Evolutionary conservation across 2,888 invertebrate species (phyloP), one percentile per base, ranked within the genome.

Genomic region (Ypsolopha scabrella): DNA sequence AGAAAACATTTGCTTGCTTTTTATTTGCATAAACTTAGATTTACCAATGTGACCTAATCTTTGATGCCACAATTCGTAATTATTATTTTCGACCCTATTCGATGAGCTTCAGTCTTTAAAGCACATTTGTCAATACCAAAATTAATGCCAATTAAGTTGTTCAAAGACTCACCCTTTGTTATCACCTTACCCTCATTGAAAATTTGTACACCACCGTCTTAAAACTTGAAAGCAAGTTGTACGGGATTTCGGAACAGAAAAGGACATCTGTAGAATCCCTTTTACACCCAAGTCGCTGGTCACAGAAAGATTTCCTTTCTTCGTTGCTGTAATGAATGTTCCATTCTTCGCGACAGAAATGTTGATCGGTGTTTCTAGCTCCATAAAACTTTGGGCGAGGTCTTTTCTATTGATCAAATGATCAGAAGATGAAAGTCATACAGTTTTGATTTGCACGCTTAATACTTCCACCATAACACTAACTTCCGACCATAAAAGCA

Each of bases 311-410:
- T 54, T 55, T 11, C 67, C 67, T 43, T 53, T 62, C 55, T 67
- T 65, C 0, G 62, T 67, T 6, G 66, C 67, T 51, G 54, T 51
- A 53, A 71, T 60, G 56, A 56, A 65, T 39, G 52, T 44, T 41
- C 57, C 60, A 50, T 58, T 52, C 58, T 67, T 67, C 50, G 70
- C 68, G 43, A 68, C 53, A 46, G 60, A 61, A 34, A 70, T 70
- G 56, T 65, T 61, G 6, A 70, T 11, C 33, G 39, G n/a, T n/a
- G n/a, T n/a, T n/a, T 53, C 41, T 53, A 64, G 53, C 4, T 53
- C 41, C 7, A 6, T 58, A 58, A 14, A 61, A 14, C 53, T 60
- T 37, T 38, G 24, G 44, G 52, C 52, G 7, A 59, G 7, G 44
- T 56, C 59, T 41, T 58, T 57, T 33, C 58, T 58, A 43, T 62